Evolutionary conservation across 2,888 invertebrate genomes (phyloP).

Genomic region (Deilephila porcellus): DNA sequence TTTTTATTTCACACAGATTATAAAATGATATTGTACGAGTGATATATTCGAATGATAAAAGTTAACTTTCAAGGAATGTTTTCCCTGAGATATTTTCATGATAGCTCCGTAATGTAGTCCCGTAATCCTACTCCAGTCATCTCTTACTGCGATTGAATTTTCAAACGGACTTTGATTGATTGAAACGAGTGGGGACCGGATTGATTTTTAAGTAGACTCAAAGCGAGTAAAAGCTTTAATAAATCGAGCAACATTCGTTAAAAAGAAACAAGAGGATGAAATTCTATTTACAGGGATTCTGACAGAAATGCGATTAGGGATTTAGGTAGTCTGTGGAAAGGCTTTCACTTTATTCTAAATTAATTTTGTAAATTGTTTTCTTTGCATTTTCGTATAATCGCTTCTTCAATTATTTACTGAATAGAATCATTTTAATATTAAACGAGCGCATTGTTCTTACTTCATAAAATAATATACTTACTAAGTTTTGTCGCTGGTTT

Average conservation of each 20-base stretch:
- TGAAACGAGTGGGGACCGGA: constrained; percentile 69
- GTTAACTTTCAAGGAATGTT: not conserved
- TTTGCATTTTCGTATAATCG: constrained; percentile 35
- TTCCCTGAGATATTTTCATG: constrained; percentile 3
- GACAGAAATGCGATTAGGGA: constrained; percentile 62
- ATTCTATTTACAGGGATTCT: constrained; percentile 68
- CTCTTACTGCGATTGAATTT: constrained; percentile 77
- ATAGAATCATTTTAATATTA: not conserved
- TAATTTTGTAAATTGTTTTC: constrained; percentile 46
- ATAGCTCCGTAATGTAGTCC: constrained; percentile 60
- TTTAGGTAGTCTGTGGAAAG: constrained; percentile 48
- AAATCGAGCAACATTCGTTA: constrained; percentile 72
- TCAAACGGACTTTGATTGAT: constrained; percentile 80
- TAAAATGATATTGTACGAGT: constrained; percentile 16
- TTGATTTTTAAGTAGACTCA: constrained; percentile 77
- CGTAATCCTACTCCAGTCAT: constrained; percentile 77
- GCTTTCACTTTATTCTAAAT: constrained; percentile 48
- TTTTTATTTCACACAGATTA: constrained; percentile 12
- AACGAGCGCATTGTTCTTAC: not conserved
- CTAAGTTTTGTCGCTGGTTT: no score
- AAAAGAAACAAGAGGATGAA: constrained; percentile 69
- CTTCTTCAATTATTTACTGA: constrained; percentile 14
- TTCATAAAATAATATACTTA: not conserved
- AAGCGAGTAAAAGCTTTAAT: constrained; percentile 71
- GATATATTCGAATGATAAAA: constrained; percentile 19